A percentile compares a stretch with the other conserved stretches of the same genome.
phyloP scores from a whole-genome alignment of 2,888 invertebrate species.

The Parascotia fuliginaria region DNA sequence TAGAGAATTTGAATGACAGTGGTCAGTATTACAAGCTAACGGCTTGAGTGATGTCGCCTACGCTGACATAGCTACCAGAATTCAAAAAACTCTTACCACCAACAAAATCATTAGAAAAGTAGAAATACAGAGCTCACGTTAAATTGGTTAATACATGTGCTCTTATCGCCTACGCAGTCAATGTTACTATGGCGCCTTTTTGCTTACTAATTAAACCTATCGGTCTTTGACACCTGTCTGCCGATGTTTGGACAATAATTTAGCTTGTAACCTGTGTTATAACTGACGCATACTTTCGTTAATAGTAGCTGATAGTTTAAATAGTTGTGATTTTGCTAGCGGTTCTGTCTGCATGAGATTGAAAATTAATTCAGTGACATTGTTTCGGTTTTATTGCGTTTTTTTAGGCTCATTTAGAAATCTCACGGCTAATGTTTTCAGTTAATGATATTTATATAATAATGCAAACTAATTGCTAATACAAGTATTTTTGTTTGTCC shows the following conservation, averaged over 20 bases:
- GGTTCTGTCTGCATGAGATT: too few relatives aligned
- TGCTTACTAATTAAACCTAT: slow-evolving; percentile 77
- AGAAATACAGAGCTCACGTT: slow-evolving; percentile 45
- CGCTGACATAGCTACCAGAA: slow-evolving; percentile 53
- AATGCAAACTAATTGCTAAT: too few relatives aligned
- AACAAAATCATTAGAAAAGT: slow-evolving; percentile 25
- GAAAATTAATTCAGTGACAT: too few relatives aligned
- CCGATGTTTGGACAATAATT: slow-evolving; percentile 64
- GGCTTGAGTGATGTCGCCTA: slow-evolving; percentile 66
- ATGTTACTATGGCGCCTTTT: slow-evolving; percentile 68
- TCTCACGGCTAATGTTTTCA: neutral
- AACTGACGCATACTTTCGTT: slow-evolving; percentile 43
- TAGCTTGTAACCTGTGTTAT: slow-evolving; percentile 50
- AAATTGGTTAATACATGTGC: slow-evolving; percentile 46
- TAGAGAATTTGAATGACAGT: slow-evolving; percentile 30
- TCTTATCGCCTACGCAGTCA: slow-evolving; percentile 68
- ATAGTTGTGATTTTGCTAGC: neutral
- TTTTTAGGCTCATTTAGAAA: neutral
- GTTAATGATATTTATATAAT: too few relatives aligned
- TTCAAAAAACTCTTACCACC: slow-evolving; percentile 49
- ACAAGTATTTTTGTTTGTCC: too few relatives aligned
- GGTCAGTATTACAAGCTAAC: slow-evolving; percentile 51
- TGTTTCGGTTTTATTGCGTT: neutral
- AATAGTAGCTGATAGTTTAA: slow-evolving; percentile 10
- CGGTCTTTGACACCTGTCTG: slow-evolving; percentile 76